These are phyloP conservation scores for Synergus itoensis DNA, from an alignment of 2,888 invertebrate species.

Conservation along the genomic window DNA sequence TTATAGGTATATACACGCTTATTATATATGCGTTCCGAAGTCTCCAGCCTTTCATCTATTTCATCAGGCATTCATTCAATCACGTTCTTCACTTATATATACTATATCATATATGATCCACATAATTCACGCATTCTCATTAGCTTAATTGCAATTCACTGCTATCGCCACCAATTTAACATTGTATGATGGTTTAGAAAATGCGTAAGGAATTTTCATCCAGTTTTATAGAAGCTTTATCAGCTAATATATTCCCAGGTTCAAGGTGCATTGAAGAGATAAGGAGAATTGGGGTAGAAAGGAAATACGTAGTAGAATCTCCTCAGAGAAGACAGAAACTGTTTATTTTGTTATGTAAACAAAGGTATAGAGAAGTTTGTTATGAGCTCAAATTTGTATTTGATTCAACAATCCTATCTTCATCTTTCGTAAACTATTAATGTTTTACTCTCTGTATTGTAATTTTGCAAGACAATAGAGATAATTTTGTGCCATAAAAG, in stretches of 20 bases:
- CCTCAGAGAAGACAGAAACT: background rate
- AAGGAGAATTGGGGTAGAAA: background rate
- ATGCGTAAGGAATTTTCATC: background rate
- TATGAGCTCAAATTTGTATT: background rate
- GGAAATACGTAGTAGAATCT: background rate
- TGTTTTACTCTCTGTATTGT: too few species aligned
- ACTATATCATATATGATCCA: background rate
- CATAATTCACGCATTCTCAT: slow-evolving; percentile 21
- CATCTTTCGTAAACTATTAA: too few species aligned
- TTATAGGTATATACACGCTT: slow-evolving; percentile 20
- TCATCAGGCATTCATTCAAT: slow-evolving; percentile 13
- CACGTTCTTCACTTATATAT: background rate
- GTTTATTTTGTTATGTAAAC: background rate
- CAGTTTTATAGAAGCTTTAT: background rate
- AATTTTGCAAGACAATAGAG: too few species aligned
- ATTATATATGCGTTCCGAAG: slow-evolving; percentile 16
- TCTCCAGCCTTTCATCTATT: slow-evolving; percentile 4
- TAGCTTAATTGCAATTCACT: slow-evolving; percentile 15
- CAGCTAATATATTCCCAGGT: background rate
- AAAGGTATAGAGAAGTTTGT: background rate
- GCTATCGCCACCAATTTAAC: background rate
- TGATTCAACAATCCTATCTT: too few species aligned
- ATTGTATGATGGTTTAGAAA: background rate
- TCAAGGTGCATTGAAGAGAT: slow-evolving; percentile 5
- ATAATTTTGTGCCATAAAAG: too few species aligned